A percentile compares a stretch with the other conserved stretches of the same genome.
phyloP scores from a whole-genome alignment of 2,113 vertebrate genomes.

The Solenodon paradoxus region DNA sequence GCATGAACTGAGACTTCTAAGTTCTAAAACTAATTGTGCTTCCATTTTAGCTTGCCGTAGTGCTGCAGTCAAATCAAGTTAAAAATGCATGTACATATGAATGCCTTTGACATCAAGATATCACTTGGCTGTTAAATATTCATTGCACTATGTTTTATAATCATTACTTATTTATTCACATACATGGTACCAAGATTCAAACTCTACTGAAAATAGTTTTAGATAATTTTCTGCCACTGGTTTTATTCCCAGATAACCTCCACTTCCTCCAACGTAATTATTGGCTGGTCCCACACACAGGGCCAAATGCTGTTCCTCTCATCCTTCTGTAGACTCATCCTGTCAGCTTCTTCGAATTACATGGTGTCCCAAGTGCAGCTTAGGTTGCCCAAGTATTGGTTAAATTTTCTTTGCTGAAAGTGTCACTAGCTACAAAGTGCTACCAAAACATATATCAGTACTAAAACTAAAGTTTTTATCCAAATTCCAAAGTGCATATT shows the following conservation, averaged over 20 bases:
- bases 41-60: neutral
- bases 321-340: neutral
- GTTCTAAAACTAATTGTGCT: neutral
- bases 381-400: neutral
- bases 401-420: slow-evolving; percentile 3
- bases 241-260: neutral
- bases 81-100: neutral
- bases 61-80: slow-evolving; percentile 40
- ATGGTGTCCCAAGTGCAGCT: neutral
- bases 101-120: neutral
- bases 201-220: neutral
- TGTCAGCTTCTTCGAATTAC: neutral
- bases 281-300: neutral
- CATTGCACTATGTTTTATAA: neutral
- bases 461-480: neutral
- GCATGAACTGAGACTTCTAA: slow-evolving; percentile 2
- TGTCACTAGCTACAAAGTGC: neutral
- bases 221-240: neutral
- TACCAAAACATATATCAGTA: neutral
- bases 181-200: neutral
- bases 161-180: neutral
- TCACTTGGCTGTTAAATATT: slow-evolving; percentile 29
- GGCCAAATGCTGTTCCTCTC: neutral
- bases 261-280: neutral
- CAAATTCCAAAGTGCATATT: neutral